Percentiles rank a stretch among this genome's conserved stretches.
These are phyloP conservation scores for Platalea minor DNA, from an alignment of 2,797 vertebrate species.

Conservation along the genomic window DNA sequence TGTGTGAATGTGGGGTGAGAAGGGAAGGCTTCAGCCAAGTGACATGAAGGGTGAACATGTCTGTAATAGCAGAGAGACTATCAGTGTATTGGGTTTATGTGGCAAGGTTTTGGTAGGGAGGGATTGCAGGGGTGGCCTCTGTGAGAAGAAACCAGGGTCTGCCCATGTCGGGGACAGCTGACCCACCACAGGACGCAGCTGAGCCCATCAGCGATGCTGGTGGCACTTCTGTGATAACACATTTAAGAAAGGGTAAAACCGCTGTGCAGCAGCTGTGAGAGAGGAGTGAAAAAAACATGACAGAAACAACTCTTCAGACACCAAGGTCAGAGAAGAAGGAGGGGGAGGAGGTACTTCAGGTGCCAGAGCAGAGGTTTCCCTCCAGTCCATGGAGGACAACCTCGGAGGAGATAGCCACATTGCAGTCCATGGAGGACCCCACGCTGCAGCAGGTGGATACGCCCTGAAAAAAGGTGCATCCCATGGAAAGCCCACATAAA, in stretches of 20 bases:
- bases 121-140: not conserved
- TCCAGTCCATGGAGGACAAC: not conserved
- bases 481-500: not conserved
- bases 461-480: not conserved
- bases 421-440: not conserved
- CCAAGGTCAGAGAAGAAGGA: not conserved
- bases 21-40: not conserved
- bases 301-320: not conserved
- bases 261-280: not conserved
- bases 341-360: not conserved
- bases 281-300: not conserved
- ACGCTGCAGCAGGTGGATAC: not conserved
- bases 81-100: not conserved
- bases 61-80: not conserved
- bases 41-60: not conserved
- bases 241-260: not conserved
- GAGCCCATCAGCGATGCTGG: accelerated
- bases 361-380: not conserved
- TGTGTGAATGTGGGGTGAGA: not conserved
- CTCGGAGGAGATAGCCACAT: not conserved
- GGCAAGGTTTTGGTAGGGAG: not conserved
- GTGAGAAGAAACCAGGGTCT: not conserved
- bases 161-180: accelerated
- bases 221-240: not conserved
- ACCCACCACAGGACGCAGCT: not conserved